phyloP scores from a whole-genome alignment of 1,140 invertebrate genomes.

The Macrocentrus cingulum region DNA sequence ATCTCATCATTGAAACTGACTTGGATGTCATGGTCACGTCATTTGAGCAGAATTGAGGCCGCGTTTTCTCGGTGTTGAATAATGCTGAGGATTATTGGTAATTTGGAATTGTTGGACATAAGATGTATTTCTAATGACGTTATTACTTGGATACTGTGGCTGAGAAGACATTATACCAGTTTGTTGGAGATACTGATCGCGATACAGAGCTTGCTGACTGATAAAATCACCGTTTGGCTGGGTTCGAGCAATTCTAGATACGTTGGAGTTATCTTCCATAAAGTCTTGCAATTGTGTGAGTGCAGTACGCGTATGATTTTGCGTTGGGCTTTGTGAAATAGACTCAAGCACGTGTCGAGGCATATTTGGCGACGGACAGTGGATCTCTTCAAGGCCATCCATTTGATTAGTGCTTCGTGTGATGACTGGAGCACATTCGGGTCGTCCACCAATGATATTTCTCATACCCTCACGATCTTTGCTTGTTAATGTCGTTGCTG shows the following conservation, averaged over 20 bases:
- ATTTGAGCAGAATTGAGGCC: slow-evolving; percentile 50
- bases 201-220: slow-evolving; percentile 43
- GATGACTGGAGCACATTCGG: slow-evolving; percentile 51
- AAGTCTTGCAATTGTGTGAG: slow-evolving; percentile 31
- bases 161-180: slow-evolving; percentile 44
- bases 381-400: slow-evolving; percentile 47
- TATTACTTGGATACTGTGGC: slow-evolving; percentile 37
- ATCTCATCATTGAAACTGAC: slow-evolving; percentile 44
- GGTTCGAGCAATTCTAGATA: not conserved
- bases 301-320: slow-evolving; percentile 43
- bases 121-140: slow-evolving; percentile 44
- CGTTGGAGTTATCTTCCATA: not conserved
- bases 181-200: slow-evolving; percentile 51
- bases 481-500: no score
- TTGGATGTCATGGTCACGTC: slow-evolving; percentile 47
- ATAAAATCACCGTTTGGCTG: slow-evolving; percentile 44
- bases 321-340: slow-evolving; percentile 53
- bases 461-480: slow-evolving; percentile 53
- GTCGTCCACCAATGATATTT: slow-evolving; percentile 53
- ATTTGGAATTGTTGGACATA: slow-evolving; percentile 54
- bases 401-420: slow-evolving; percentile 47
- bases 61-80: slow-evolving; percentile 39
- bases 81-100: slow-evolving; percentile 38
- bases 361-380: slow-evolving; percentile 46
- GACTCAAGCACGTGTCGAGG: slow-evolving; percentile 52